phyloP scores from a whole-genome alignment of 2,113 vertebrate genomes.

The Onychostruthus taczanowskii region DNA sequence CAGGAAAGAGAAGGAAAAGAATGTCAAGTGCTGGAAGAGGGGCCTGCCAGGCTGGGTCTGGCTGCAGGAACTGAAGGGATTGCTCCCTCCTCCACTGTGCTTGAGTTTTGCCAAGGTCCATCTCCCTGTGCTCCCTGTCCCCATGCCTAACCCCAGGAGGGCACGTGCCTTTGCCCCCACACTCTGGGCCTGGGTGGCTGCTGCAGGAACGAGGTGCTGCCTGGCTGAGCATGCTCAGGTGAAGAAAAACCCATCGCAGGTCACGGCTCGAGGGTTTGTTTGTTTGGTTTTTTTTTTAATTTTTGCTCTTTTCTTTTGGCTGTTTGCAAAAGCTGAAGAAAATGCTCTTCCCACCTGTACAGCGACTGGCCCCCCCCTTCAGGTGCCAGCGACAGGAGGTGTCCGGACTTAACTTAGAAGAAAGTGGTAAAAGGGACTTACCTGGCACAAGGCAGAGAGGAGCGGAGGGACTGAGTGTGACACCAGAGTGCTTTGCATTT shows the following conservation, averaged over 20 bases:
- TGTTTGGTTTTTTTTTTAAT: background rate
- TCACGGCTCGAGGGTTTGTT: background rate
- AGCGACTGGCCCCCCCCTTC: slow-evolving; percentile 50
- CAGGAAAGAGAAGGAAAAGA: slow-evolving; percentile 14
- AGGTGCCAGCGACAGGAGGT: slow-evolving; percentile 60
- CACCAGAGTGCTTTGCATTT: slow-evolving; percentile 55
- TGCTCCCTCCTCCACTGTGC: slow-evolving; percentile 36
- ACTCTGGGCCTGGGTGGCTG: slow-evolving; percentile 49
- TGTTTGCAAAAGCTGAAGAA: slow-evolving; percentile 63
- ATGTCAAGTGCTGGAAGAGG: background rate
- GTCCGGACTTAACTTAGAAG: slow-evolving; percentile 73
- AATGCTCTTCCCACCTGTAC: slow-evolving; percentile 71
- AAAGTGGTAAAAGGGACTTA: slow-evolving; percentile 72
- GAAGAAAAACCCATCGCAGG: slow-evolving; percentile 42
- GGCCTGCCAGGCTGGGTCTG: background rate
- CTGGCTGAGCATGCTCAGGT: slow-evolving; percentile 57
- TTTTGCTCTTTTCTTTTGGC: background rate
- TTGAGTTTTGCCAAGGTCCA: slow-evolving; percentile 18
- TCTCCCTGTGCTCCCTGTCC: slow-evolving; percentile 9
- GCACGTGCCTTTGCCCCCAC: background rate
- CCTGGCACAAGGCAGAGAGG: slow-evolving; percentile 67
- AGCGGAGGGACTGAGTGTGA: slow-evolving; percentile 55
- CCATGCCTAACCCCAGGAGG: background rate
- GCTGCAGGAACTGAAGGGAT: background rate
- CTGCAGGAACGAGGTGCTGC: slow-evolving; percentile 54